phyloP scores from a whole-genome alignment of 2,797 vertebrate genomes.

The Pagetopsis macropterus region DNA sequence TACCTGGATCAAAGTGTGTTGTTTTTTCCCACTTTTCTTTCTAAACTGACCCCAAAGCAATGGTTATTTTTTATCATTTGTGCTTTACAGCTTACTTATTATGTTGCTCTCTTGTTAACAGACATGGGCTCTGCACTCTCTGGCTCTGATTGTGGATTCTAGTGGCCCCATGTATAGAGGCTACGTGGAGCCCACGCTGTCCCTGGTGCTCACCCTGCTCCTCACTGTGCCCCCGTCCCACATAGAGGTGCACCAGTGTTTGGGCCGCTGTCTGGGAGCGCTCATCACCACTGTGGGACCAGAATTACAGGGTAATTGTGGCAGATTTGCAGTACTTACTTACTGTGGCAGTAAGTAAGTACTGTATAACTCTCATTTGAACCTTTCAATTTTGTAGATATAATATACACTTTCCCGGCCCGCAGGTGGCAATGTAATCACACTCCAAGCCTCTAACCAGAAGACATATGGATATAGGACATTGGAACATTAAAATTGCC shows the following conservation, averaged over 20 bases:
- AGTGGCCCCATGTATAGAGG: constrained; percentile 99
- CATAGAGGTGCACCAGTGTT: constrained; percentile 97
- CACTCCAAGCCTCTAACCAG: not conserved
- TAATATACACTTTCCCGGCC: not conserved
- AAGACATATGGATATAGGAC: not conserved
- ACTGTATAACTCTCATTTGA: not conserved
- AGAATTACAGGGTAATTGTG: constrained; percentile 91
- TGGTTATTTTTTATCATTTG: not conserved
- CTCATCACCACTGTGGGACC: constrained; percentile 99
- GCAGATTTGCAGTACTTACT: not conserved
- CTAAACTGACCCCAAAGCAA: no score
- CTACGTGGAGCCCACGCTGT: constrained; percentile 97
- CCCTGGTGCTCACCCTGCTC: constrained; percentile 95
- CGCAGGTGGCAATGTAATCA: constrained; percentile 61
- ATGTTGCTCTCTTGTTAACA: constrained; percentile 55
- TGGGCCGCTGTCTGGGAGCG: constrained; percentile 96
- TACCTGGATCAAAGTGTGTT: not conserved
- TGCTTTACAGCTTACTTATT: not conserved
- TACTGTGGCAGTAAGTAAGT: no score
- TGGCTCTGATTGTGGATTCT: constrained; percentile 98
- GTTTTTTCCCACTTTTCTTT: not conserved
- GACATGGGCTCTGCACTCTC: constrained; percentile 98
- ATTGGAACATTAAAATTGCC: no score
- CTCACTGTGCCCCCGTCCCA: constrained; percentile 96
- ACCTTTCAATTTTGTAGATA: not conserved